Evolutionary conservation across 2,113 vertebrate species (phyloP), one percentile per base, ranked within the genome.

Genomic region (Malurus alboscapulatus): DNA sequence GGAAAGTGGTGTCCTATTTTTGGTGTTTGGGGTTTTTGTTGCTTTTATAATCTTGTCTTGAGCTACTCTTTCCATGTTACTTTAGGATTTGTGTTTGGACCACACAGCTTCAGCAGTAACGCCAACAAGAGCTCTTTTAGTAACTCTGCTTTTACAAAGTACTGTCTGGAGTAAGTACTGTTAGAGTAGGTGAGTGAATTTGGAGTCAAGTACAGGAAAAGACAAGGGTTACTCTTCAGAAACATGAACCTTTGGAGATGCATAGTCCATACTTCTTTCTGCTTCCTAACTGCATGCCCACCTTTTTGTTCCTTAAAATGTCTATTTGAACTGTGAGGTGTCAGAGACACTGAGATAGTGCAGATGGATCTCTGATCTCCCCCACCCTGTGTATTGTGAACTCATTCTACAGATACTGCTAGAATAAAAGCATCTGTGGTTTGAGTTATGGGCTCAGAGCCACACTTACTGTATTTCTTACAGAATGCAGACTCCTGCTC

Each of bases 271-370:
- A 6, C 27, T 25, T 61, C 21, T 8, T 53, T 69, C 44, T 75
- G 34, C 42, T 47, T 72, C 59, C n/a, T 77, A 77, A 81, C 58
- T 85, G 47, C 47, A 29, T 66, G 21, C 26, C 45, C 58, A 44
- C 25, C 21, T 51, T 81, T 54, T 57, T 40, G 1, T 55, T 67
- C 66, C 32, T 80, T 17, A 20, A 1, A 69, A 63, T 50, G 15
- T 42, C 50, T 66, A 0, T 69, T 61, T 26, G 16, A 29, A 6
- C 29, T 61, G 4, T 2, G 29, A 4, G 5, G 6, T 9, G 14
- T 53, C 51, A 85, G 90, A 83, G 42, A 79, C 84, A 50, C 72
- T 11, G 36, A 63, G 29, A 29, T 0, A 0, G 26, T 67, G 57
- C 69, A 63, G 63, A 32, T 55, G 38, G 19, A 48, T n/a, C 48